Percentiles rank a stretch among this genome's conserved stretches.
Conservation (phyloP, 2,888 invertebrate species). For the Andrena trimmerana region DNA sequence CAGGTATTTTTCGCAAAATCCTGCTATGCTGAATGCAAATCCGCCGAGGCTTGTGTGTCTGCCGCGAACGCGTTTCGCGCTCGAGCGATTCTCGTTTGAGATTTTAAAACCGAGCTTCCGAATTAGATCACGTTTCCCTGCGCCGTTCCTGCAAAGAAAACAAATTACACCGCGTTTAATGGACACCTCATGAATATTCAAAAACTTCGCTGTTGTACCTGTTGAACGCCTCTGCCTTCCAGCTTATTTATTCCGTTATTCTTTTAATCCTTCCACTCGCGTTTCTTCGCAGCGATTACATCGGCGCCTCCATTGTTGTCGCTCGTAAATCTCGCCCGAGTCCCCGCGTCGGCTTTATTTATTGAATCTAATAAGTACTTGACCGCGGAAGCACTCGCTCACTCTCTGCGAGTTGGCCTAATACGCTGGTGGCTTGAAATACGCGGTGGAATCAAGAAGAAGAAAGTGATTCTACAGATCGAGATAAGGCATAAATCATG, state of each 20-base stretch:
- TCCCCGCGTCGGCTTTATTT: background rate
- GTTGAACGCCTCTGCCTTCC: conserved; percentile 52
- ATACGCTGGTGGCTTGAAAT: too few species aligned
- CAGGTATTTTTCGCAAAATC: background rate
- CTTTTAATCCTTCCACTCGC: conserved; percentile 41
- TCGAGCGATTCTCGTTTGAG: background rate
- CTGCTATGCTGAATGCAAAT: background rate
- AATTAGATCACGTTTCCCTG: conserved; percentile 24
- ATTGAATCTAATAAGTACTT: conserved; percentile 30
- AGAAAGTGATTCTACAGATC: too few species aligned
- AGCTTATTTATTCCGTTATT: conserved; percentile 62
- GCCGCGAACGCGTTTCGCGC: background rate
- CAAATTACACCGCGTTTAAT: conserved; percentile 56
- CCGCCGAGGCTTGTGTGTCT: background rate
- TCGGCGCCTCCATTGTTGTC: background rate
- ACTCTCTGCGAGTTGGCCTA: background rate
- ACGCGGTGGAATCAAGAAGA: background rate
- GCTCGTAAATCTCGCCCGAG: background rate
- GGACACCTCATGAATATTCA: conserved; percentile 62
- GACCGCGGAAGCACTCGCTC: background rate
- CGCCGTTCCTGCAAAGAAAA: conserved; percentile 47
- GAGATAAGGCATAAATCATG: too few species aligned
- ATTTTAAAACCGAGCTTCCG: conserved; percentile 25
- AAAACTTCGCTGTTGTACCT: conserved; percentile 52
- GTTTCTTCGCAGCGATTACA: conserved; percentile 30